Evolutionary conservation across 2,113 vertebrate genomes (phyloP).

Genomic region (Turnix velox): DNA sequence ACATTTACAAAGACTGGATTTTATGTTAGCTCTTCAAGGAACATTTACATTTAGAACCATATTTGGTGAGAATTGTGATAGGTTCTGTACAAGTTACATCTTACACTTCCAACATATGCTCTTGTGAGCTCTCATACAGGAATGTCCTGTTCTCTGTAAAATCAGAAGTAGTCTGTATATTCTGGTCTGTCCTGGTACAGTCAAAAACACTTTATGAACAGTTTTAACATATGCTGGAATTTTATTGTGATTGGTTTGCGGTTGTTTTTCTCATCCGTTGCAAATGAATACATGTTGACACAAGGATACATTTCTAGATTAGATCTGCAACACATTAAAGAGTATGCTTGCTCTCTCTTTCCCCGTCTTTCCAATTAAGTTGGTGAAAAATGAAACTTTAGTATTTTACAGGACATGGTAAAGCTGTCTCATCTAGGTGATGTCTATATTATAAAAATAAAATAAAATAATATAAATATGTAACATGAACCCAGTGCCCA

Average conservation of each 20-base stretch:
- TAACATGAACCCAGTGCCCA: constrained; percentile 79
- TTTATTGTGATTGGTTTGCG: constrained; percentile 48
- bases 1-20: constrained; percentile 47
- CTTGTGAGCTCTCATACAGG: background rate
- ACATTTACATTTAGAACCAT: constrained; percentile 40
- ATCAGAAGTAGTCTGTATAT: background rate
- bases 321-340: constrained; percentile 63
- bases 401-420: constrained; percentile 77
- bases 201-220: constrained; percentile 53
- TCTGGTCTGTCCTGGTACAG: constrained; percentile 39
- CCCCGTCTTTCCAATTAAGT: constrained; percentile 70
- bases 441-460: constrained; percentile 83
- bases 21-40: constrained; percentile 41
- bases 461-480: constrained; percentile 81
- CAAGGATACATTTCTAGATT: constrained; percentile 62
- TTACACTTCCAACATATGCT: constrained; percentile 9
- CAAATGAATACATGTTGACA: constrained; percentile 56
- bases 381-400: constrained; percentile 76
- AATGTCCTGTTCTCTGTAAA: background rate
- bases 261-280: constrained; percentile 46
- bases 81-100: constrained; percentile 28
- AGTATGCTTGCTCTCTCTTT: constrained; percentile 60
- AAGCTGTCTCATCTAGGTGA: constrained; percentile 79
- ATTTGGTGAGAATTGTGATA: background rate
- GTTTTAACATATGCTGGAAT: constrained; percentile 33